Percentiles rank a stretch among this genome's conserved stretches.
phyloP scores from a whole-genome alignment of 2,113 vertebrate genomes.

The Gambusia affinis region DNA sequence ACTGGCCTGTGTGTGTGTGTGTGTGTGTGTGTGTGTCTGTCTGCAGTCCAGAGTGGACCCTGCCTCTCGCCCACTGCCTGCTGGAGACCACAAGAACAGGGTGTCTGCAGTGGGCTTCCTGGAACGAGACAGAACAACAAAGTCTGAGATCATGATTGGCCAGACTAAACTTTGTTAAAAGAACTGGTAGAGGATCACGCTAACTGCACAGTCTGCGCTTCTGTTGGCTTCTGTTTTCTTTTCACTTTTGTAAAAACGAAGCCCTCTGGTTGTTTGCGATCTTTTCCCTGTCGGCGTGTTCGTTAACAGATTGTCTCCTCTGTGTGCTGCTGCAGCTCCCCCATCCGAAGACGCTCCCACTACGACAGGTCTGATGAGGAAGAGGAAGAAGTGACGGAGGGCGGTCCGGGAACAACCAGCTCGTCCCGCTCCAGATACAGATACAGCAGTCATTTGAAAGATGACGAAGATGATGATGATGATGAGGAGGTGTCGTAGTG shows the following conservation, averaged over 20 bases:
- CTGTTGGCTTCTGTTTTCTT: not conserved
- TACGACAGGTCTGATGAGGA: constrained; percentile 87
- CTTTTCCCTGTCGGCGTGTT: constrained; percentile 3
- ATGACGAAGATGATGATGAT: constrained; percentile 79
- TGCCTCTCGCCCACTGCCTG: too few relatives aligned
- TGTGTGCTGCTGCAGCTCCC: constrained; percentile 79
- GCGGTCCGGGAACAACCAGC: constrained; percentile 71
- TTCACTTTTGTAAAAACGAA: too few relatives aligned
- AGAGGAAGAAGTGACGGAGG: constrained; percentile 83
- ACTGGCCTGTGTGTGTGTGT: too few relatives aligned
- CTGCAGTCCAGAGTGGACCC: too few relatives aligned
- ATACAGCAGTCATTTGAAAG: constrained; percentile 79
- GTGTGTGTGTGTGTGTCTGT: too few relatives aligned
- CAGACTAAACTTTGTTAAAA: not conserved
- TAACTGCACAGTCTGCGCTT: not conserved
- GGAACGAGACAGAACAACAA: not conserved
- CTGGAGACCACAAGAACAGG: not conserved
- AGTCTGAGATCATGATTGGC: not conserved
- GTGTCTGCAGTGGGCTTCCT: not conserved
- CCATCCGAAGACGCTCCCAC: constrained; percentile 81
- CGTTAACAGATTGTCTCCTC: not conserved
- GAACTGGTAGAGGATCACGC: not conserved
- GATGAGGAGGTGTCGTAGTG: constrained; percentile 79
- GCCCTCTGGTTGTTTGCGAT: too few relatives aligned
- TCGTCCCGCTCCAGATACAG: constrained; percentile 74